phyloP scores from a whole-genome alignment of 2,888 invertebrate species.

The Luffia ferchaultella region DNA sequence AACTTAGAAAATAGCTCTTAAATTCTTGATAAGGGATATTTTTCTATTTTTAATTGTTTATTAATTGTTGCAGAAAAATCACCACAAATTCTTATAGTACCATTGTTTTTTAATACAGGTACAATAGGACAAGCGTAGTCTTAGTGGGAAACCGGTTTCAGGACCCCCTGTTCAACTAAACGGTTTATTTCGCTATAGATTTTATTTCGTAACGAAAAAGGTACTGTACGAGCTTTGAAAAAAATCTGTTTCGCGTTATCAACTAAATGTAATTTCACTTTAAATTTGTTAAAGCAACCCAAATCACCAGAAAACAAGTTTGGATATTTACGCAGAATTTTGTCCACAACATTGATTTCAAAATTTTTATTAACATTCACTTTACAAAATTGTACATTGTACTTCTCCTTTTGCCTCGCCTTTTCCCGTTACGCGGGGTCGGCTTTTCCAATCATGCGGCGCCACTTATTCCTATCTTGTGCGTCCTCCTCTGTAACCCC shows the following conservation, averaged over 20 bases:
- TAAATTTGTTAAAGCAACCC: conserved; percentile 14
- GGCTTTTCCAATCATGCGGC: too few relatives aligned
- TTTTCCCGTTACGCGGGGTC: too few relatives aligned
- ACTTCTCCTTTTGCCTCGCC: too few relatives aligned
- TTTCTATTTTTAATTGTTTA: conserved; percentile 18
- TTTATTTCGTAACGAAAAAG: conserved; percentile 19
- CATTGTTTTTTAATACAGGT: conserved; percentile 15
- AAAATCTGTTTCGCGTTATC: too few relatives aligned
- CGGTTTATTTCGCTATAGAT: conserved; percentile 18
- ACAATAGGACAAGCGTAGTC: conserved; percentile 18
- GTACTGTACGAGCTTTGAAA: conserved; percentile 19
- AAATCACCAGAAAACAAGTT: conserved; percentile 14
- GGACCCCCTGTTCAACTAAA: conserved; percentile 15
- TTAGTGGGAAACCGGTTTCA: conserved; percentile 15
- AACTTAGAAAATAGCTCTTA: conserved; percentile 17
- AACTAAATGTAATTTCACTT: conserved; percentile 12
- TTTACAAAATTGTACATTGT: too few relatives aligned
- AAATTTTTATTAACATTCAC: too few relatives aligned
- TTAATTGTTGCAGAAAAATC: conserved; percentile 21
- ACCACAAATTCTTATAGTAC: conserved; percentile 14
- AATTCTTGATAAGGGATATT: conserved; percentile 18
- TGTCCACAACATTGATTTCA: conserved; percentile 4
- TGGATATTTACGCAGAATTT: too few relatives aligned
- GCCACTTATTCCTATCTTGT: too few relatives aligned
- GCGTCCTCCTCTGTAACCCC: too few relatives aligned